Conservation (phyloP, 1,140 invertebrate species). For the Pseudomyrmex sp. region DNA sequence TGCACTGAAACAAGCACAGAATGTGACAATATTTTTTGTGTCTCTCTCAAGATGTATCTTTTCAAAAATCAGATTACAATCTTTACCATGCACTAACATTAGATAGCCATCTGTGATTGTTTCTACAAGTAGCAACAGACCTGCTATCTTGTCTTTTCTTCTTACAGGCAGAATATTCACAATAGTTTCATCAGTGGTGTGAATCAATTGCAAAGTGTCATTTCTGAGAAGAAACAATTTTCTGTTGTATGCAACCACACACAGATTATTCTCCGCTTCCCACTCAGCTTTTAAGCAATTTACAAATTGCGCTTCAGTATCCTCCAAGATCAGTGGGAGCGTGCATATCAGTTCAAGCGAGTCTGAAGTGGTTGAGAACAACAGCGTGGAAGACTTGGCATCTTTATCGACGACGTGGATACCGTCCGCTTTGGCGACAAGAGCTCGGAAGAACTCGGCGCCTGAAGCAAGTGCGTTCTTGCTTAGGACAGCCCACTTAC, state of each 20-base stretch:
- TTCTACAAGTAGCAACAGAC: constrained; percentile 62
- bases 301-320: constrained; percentile 44
- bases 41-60: constrained; percentile 68
- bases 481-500: constrained; percentile 71
- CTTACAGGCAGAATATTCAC: constrained; percentile 67
- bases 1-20: constrained; percentile 69
- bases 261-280: constrained; percentile 50
- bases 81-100: constrained; percentile 68
- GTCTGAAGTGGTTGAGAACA: constrained; percentile 50
- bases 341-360: not conserved
- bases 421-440: constrained; percentile 59
- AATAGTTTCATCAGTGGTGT: constrained; percentile 64
- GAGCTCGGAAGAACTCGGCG: constrained; percentile 69
- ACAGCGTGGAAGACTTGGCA: constrained; percentile 51
- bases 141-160: constrained; percentile 66
- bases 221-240: constrained; percentile 64
- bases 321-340: constrained; percentile 39
- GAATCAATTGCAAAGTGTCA: constrained; percentile 68
- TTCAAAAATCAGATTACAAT: constrained; percentile 68
- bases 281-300: constrained; percentile 49
- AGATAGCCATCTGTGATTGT: constrained; percentile 63
- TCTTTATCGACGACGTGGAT: constrained; percentile 77
- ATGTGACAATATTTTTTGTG: not conserved
- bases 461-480: constrained; percentile 75
- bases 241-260: constrained; percentile 70